Evolutionary conservation across 1,140 invertebrate species (phyloP).

Genomic region (Drosophila orosa): DNA sequence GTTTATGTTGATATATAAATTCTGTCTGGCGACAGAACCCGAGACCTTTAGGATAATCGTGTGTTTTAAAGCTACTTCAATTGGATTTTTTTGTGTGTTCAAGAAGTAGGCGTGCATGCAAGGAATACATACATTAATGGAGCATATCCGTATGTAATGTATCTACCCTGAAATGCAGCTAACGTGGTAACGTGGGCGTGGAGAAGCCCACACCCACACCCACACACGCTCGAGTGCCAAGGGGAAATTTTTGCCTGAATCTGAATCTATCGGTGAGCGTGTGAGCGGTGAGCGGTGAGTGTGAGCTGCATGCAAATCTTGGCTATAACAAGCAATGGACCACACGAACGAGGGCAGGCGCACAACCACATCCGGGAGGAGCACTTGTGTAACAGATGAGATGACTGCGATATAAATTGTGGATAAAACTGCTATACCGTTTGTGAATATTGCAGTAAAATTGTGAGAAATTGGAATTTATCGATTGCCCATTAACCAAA

Average conservation of each 20-base stretch:
- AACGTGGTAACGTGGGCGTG: slow-evolving; percentile 53
- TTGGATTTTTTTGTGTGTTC: slow-evolving; percentile 56
- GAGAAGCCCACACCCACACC: slow-evolving; percentile 3
- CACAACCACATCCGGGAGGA: slow-evolving; percentile 22
- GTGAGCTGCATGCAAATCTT: slow-evolving; percentile 79
- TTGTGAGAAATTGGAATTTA: slow-evolving; percentile 83
- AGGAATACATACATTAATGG: slow-evolving; percentile 79
- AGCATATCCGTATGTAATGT: slow-evolving; percentile 80
- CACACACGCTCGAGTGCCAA: slow-evolving; percentile 1
- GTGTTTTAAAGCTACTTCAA: slow-evolving; percentile 30
- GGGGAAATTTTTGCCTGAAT: slow-evolving; percentile 65
- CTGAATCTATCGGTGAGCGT: slow-evolving; percentile 70
- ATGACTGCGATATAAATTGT: slow-evolving; percentile 79
- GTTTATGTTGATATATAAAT: too few relatives aligned
- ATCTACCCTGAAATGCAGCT: slow-evolving; percentile 80
- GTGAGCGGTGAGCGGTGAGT: slow-evolving; percentile 31
- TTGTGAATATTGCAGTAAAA: slow-evolving; percentile 81
- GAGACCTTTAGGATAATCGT: neutral
- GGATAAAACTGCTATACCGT: slow-evolving; percentile 78
- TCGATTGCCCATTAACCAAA: slow-evolving; percentile 83
- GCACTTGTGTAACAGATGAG: slow-evolving; percentile 77
- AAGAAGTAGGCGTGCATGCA: slow-evolving; percentile 72
- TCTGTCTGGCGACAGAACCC: neutral
- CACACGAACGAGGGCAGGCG: slow-evolving; percentile 37
- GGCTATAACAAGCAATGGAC: slow-evolving; percentile 68